These are phyloP conservation scores for Idaea biselata DNA, from an alignment of 2,888 invertebrate species.

Conservation along the genomic window DNA sequence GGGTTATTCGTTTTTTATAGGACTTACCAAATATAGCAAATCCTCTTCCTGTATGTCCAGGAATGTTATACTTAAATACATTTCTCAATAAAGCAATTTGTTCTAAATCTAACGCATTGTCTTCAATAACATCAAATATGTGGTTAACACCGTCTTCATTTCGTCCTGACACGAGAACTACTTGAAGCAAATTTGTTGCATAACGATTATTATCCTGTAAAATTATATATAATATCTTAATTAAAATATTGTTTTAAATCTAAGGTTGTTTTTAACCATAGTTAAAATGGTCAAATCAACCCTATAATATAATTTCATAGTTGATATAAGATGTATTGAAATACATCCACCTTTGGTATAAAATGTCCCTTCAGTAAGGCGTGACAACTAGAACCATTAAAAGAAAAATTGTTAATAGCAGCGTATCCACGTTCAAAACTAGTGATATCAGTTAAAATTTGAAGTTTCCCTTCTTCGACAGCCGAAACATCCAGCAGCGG, in stretches of 20 bases:
- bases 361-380: constrained; percentile 46
- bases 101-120: constrained; percentile 61
- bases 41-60: constrained; percentile 83
- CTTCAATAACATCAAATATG: constrained; percentile 48
- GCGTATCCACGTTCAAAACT: constrained; percentile 41
- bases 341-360: constrained; percentile 42
- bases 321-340: too few species aligned
- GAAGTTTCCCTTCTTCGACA: constrained; percentile 38
- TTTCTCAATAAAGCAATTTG: constrained; percentile 69
- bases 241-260: too few species aligned
- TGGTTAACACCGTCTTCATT: constrained; percentile 62
- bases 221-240: background rate
- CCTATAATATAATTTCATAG: too few species aligned
- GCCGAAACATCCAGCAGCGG: constrained; percentile 34
- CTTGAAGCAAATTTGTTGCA: constrained; percentile 52
- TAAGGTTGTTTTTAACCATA: too few species aligned
- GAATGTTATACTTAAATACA: constrained; percentile 62
- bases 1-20: too few species aligned
- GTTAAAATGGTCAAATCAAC: too few species aligned
- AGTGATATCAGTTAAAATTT: constrained; percentile 39
- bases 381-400: constrained; percentile 41
- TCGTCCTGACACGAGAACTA: constrained; percentile 78
- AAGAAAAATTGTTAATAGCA: constrained; percentile 47
- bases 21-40: constrained; percentile 77
- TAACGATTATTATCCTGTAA: constrained; percentile 44